Conservation (phyloP, 2,113 vertebrate genomes). For the Emberiza fucata region DNA sequence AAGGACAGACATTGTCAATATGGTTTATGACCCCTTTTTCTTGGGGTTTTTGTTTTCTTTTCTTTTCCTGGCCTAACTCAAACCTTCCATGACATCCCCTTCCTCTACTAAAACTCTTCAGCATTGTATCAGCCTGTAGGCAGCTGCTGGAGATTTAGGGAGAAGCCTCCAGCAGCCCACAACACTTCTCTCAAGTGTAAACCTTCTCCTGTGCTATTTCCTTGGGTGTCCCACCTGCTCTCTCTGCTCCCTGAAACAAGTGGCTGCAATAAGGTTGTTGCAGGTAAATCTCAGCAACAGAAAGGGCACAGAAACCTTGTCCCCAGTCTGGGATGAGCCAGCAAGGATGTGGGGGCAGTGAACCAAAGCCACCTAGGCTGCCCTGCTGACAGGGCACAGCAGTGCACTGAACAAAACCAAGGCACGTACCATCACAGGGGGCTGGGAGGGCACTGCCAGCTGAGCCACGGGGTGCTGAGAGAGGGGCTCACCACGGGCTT, state of each 20-base stretch:
- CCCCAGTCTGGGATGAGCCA: background rate
- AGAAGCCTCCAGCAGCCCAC: background rate
- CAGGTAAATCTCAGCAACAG: background rate
- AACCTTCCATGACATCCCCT: background rate
- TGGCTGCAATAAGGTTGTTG: background rate
- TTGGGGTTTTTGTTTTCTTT: background rate
- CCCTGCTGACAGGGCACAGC: background rate
- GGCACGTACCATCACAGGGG: slow-evolving; percentile 77
- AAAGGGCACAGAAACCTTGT: background rate
- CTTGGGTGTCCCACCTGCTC: background rate
- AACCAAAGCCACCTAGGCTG: background rate
- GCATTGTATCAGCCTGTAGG: background rate
- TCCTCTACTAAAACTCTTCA: background rate
- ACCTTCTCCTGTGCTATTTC: background rate
- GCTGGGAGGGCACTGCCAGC: slow-evolving; percentile 77
- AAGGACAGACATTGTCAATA: background rate
- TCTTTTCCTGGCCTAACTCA: background rate
- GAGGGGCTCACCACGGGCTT: slow-evolving; percentile 74
- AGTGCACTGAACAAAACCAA: background rate
- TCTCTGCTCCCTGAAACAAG: background rate
- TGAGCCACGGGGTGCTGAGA: slow-evolving; percentile 73
- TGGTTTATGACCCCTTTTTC: background rate
- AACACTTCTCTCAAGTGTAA: background rate
- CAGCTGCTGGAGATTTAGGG: background rate
- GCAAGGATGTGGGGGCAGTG: background rate